These are phyloP conservation scores for Pediacus dermestoides DNA, from an alignment of 2,888 invertebrate genomes.

Conservation along the genomic window DNA sequence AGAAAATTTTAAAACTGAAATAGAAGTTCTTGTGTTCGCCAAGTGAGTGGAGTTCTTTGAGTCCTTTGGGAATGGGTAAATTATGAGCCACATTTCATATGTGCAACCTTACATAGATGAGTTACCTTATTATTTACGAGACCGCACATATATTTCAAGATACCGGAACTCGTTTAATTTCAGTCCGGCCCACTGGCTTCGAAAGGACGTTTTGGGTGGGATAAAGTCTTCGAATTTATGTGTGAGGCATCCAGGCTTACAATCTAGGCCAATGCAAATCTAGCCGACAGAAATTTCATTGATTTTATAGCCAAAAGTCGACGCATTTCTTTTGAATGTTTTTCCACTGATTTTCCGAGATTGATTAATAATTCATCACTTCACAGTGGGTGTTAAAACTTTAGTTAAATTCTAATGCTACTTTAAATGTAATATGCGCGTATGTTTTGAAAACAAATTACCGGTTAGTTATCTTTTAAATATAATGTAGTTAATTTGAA, in stretches of 20 bases:
- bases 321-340: constrained; percentile 10
- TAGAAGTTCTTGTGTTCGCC: too few relatives aligned
- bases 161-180: constrained; percentile 40
- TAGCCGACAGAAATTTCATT: constrained; percentile 27
- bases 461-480: too few relatives aligned
- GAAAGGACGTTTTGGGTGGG: constrained; percentile 34
- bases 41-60: too few relatives aligned
- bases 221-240: constrained; percentile 37
- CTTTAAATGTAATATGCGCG: too few relatives aligned
- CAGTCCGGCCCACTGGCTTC: constrained; percentile 35
- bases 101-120: constrained; percentile 34
- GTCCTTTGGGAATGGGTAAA: too few relatives aligned
- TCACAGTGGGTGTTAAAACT: too few relatives aligned
- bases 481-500: too few relatives aligned
- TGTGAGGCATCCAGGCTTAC: constrained; percentile 30
- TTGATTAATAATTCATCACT: background rate
- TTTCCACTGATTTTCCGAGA: constrained; percentile 6
- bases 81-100: constrained; percentile 33
- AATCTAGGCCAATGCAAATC: constrained; percentile 40
- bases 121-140: constrained; percentile 35
- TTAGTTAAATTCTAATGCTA: too few relatives aligned
- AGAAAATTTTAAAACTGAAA: too few relatives aligned
- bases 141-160: constrained; percentile 37
- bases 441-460: constrained; percentile 1
- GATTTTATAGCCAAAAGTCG: constrained; percentile 27